Evolutionary conservation across 1,140 invertebrate genomes (phyloP).

Genomic region (silkworm (Bombyx mori)): DNA sequence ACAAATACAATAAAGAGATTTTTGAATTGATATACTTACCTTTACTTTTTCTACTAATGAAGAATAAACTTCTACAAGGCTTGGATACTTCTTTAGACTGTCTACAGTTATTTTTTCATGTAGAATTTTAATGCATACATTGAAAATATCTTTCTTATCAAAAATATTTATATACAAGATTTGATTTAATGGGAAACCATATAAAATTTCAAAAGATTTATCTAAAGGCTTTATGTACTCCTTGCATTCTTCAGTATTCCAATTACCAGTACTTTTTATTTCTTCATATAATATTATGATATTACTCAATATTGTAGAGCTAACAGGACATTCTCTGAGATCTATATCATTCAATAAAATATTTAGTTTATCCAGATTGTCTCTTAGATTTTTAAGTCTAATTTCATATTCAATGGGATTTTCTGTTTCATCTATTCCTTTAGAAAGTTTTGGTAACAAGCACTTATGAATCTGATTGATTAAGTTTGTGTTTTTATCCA

Average conservation of each 20-base stretch:
- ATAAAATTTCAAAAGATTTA: slow-evolving; percentile 27
- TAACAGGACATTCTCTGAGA: slow-evolving; percentile 12
- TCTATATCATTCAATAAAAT: slow-evolving; percentile 26
- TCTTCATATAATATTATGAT: slow-evolving; percentile 39
- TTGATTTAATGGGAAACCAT: slow-evolving; percentile 21
- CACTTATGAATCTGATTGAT: slow-evolving; percentile 31
- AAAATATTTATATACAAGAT: slow-evolving; percentile 27
- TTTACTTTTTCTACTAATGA: slow-evolving; percentile 30
- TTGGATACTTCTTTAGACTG: slow-evolving; percentile 45
- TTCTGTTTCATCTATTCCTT: slow-evolving; percentile 32
- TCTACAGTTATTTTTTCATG: slow-evolving; percentile 37
- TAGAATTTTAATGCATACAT: slow-evolving; percentile 33
- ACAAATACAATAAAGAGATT: background rate
- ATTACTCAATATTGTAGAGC: slow-evolving; percentile 22
- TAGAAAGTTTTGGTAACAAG: slow-evolving; percentile 36
- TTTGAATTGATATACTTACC: background rate
- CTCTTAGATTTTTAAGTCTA: slow-evolving; percentile 30
- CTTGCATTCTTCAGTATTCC: slow-evolving; percentile 29
- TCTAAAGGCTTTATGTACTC: slow-evolving; percentile 33
- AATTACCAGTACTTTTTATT: slow-evolving; percentile 25
- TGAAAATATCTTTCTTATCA: slow-evolving; percentile 37
- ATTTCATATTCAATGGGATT: slow-evolving; percentile 33
- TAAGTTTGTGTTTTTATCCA: slow-evolving; percentile 19
- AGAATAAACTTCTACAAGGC: slow-evolving; percentile 44
- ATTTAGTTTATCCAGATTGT: slow-evolving; percentile 27